A percentile compares a stretch with the other conserved stretches of the same genome.
phyloP scores from a whole-genome alignment of 2,797 vertebrate genomes.

The Enteromius thamalakanensis region DNA sequence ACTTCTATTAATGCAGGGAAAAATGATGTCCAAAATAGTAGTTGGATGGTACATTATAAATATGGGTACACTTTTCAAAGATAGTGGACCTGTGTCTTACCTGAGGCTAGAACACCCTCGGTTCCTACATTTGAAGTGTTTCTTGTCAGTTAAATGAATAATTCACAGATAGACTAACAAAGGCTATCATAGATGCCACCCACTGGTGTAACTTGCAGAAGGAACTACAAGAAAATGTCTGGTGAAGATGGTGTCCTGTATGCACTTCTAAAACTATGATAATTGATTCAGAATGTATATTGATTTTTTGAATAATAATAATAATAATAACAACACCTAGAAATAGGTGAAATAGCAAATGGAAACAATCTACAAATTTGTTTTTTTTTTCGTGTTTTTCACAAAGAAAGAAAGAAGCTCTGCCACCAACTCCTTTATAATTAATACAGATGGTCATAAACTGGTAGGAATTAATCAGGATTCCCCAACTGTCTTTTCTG shows the following conservation, averaged over 20 bases:
- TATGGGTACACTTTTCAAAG: neutral
- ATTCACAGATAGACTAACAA: neutral
- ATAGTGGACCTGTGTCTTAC: neutral
- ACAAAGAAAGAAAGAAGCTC: neutral
- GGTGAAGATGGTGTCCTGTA: too few species aligned
- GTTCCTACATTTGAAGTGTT: neutral
- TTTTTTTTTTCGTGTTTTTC: neutral
- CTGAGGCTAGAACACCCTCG: neutral
- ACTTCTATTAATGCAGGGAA: neutral
- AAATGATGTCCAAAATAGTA: neutral
- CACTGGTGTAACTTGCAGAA: neutral
- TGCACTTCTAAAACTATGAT: neutral
- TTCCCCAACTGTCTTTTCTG: neutral
- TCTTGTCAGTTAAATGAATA: neutral
- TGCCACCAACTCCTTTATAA: neutral
- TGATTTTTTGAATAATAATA: neutral
- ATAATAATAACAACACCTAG: neutral
- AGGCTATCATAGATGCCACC: neutral
- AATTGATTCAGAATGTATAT: neutral
- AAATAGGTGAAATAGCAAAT: neutral
- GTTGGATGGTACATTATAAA: neutral
- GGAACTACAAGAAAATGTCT: neutral
- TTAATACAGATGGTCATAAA: conserved; percentile 13
- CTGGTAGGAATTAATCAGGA: conserved; percentile 10
- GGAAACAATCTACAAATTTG: neutral